Percentiles rank a stretch among this genome's conserved stretches.
Evolutionary conservation across 2,888 invertebrate species (phyloP).

Genomic region (Protodeltote pygarga): DNA sequence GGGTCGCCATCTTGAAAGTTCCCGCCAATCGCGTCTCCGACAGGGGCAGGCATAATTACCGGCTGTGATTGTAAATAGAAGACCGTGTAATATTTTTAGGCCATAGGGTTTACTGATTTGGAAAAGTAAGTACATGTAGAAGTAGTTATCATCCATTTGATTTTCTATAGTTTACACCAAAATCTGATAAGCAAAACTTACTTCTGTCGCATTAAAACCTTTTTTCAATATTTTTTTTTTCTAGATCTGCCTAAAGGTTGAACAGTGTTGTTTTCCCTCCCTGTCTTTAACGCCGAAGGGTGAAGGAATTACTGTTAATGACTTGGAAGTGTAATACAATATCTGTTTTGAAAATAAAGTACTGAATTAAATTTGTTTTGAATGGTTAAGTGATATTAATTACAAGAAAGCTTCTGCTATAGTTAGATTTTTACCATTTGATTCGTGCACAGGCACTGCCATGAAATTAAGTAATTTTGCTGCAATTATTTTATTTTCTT

Average conservation of each 20-base stretch:
- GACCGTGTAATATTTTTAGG: constrained; percentile 29
- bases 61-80: constrained; percentile 41
- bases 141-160: too few species aligned
- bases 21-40: constrained; percentile 81
- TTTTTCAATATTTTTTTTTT: too few species aligned
- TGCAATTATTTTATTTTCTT: too few species aligned
- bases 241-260: constrained; percentile 24
- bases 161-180: too few species aligned
- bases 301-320: constrained; percentile 45
- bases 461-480: too few species aligned
- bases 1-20: constrained; percentile 82
- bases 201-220: too few species aligned
- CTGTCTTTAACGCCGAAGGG: constrained; percentile 44
- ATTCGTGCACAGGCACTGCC: too few species aligned
- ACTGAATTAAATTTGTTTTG: constrained; percentile 44
- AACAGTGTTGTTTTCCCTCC: constrained; percentile 31
- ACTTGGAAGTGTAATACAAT: constrained; percentile 44
- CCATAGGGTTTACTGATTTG: neutral
- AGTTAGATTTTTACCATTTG: neutral
- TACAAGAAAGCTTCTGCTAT: constrained; percentile 17
- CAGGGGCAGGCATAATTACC: constrained; percentile 78
- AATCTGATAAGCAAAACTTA: too few species aligned
- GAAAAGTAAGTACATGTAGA: neutral
- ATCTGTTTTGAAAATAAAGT: constrained; percentile 39
- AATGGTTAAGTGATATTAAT: constrained; percentile 30